Percentiles rank a stretch among this genome's conserved stretches.
phyloP scores from a whole-genome alignment of 2,113 vertebrate genomes.

The Megaptera novaeangliae region DNA sequence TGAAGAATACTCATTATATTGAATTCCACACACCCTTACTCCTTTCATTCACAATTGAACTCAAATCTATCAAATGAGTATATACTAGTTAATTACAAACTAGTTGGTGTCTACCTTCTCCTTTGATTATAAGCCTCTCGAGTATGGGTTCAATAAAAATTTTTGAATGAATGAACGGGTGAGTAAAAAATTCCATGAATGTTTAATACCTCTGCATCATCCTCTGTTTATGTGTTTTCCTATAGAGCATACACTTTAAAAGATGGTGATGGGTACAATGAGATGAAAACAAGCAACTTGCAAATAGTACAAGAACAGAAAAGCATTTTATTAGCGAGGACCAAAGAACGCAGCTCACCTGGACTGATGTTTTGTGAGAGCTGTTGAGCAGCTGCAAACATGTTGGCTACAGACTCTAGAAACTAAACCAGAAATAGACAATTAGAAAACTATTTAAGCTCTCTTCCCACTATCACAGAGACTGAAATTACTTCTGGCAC shows the following conservation, averaged over 20 bases:
- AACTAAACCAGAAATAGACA: slow-evolving; percentile 82
- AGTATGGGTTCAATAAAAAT: background rate
- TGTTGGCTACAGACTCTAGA: slow-evolving; percentile 90
- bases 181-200: background rate
- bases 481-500: background rate
- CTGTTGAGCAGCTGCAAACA: slow-evolving; percentile 92
- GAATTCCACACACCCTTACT: background rate
- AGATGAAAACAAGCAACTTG: background rate
- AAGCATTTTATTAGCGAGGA: background rate
- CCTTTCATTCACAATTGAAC: background rate
- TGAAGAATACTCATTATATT: background rate
- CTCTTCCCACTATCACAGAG: background rate
- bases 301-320: background rate
- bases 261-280: background rate
- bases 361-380: slow-evolving; percentile 84
- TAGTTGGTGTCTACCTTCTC: background rate
- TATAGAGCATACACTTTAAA: background rate
- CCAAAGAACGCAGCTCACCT: slow-evolving; percentile 79
- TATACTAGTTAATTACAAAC: background rate
- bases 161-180: background rate
- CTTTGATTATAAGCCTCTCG: background rate
- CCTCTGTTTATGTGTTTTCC: background rate
- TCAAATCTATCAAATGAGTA: background rate
- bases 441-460: background rate
- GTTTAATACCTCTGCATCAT: background rate